Percentiles rank a stretch among this genome's conserved stretches.
phyloP scores from a whole-genome alignment of 2,113 vertebrate species.

The Strix uralensis region DNA sequence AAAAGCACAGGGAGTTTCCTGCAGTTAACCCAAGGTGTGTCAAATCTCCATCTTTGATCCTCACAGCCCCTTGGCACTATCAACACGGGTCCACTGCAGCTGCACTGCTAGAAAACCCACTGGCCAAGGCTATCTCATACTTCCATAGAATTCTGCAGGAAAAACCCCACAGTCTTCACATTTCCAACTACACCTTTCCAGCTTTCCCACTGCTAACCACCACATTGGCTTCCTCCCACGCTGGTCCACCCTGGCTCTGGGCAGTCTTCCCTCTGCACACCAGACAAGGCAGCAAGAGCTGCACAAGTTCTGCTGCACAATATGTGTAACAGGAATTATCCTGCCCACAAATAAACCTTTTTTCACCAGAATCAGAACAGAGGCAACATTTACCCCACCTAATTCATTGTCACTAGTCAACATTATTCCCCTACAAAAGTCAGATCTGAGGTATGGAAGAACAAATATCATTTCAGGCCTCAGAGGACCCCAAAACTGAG shows the following conservation, averaged over 20 bases:
- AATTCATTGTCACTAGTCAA: not conserved
- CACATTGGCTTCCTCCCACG: not conserved
- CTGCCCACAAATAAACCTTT: not conserved
- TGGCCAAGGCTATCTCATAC: not conserved
- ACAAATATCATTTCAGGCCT: not conserved
- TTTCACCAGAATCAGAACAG: not conserved
- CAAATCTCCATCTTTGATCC: not conserved
- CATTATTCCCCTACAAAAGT: not conserved
- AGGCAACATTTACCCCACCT: not conserved
- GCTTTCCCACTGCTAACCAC: not conserved
- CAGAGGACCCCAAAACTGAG: not conserved
- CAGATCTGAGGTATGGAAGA: not conserved
- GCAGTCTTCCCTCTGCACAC: not conserved
- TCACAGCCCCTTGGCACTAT: not conserved
- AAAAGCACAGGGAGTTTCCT: not conserved
- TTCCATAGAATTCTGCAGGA: not conserved
- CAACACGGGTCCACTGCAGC: not conserved
- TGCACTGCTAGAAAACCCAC: not conserved
- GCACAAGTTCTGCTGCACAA: not conserved
- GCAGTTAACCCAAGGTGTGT: not conserved
- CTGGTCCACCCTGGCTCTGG: not conserved
- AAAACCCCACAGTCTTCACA: not conserved
- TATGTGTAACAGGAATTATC: fast-evolving
- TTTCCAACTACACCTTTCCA: not conserved
- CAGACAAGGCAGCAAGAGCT: fast-evolving